Percentiles rank a stretch among this genome's conserved stretches.
Evolutionary conservation across 2,797 vertebrate species (phyloP).

Genomic region (Gobio occitaniae): DNA sequence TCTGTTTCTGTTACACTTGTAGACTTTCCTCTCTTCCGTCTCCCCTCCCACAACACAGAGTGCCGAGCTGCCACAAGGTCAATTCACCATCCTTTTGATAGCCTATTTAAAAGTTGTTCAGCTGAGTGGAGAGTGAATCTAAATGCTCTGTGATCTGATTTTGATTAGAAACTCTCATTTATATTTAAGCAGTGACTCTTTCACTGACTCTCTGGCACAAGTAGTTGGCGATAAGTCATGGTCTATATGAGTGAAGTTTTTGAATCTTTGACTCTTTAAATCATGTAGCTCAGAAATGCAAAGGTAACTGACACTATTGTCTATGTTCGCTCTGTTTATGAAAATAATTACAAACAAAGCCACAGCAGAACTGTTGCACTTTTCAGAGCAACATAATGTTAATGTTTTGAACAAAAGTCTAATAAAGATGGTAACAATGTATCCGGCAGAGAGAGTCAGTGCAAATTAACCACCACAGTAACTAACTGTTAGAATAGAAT

Average conservation of each 20-base stretch:
- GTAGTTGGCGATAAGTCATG: not conserved
- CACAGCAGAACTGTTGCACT: not conserved
- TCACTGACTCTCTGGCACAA: not conserved
- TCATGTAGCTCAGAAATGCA: not conserved
- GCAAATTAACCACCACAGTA: not conserved
- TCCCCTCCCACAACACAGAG: constrained; percentile 54
- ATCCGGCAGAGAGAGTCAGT: not conserved
- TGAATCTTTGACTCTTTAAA: not conserved
- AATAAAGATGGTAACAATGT: not conserved
- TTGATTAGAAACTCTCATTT: not conserved
- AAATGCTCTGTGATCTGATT: not conserved
- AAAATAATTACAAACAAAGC: not conserved
- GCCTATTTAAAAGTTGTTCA: constrained; percentile 11
- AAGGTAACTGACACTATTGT: not conserved
- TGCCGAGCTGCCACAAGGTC: constrained; percentile 53
- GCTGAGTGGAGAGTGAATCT: constrained; percentile 13
- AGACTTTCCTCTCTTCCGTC: constrained; percentile 27
- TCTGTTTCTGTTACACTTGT: constrained; percentile 24
- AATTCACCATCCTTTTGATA: constrained; percentile 28
- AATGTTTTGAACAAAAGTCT: not conserved
- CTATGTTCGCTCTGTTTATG: not conserved
- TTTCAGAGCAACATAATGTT: not conserved
- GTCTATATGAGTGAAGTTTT: not conserved
- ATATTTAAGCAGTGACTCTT: not conserved
- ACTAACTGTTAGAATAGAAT: not conserved